Percentiles rank a stretch among this genome's conserved stretches.
Evolutionary conservation across 2,888 invertebrate species (phyloP).

Genomic region (Vesta saturnalis): DNA sequence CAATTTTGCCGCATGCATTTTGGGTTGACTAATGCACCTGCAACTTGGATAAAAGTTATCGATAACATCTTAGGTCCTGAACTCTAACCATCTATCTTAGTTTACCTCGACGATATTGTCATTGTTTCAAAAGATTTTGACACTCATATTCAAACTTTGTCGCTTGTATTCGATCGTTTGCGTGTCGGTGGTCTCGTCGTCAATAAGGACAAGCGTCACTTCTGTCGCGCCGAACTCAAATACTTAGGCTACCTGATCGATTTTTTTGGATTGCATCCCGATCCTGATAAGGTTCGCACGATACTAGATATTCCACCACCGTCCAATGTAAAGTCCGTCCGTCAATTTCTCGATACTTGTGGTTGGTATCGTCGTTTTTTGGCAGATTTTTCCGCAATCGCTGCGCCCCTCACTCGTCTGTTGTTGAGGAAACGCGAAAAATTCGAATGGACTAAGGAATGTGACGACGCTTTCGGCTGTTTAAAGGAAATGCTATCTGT

Average conservation of each 20-base stretch:
- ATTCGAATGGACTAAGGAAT: background rate
- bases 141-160: background rate
- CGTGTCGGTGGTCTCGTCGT: background rate
- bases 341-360: background rate
- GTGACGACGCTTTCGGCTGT: background rate
- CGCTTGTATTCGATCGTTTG: background rate
- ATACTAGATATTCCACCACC: background rate
- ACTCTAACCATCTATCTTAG: no score
- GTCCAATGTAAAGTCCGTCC: background rate
- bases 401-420: background rate
- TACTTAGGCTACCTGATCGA: background rate
- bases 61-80: no score
- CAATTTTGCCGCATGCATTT: constrained; percentile 1
- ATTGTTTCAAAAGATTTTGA: no score
- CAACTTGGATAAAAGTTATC: no score
- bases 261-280: no score
- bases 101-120: no score
- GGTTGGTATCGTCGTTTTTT: background rate
- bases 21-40: no score
- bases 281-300: background rate
- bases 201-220: background rate
- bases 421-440: background rate
- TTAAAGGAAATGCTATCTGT: background rate
- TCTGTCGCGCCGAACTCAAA: background rate
- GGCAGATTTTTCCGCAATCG: background rate